Evolutionary conservation across 2,888 invertebrate species (phyloP), one percentile per base, ranked within the genome.

Genomic region (Heterodera filipjevi): DNA sequence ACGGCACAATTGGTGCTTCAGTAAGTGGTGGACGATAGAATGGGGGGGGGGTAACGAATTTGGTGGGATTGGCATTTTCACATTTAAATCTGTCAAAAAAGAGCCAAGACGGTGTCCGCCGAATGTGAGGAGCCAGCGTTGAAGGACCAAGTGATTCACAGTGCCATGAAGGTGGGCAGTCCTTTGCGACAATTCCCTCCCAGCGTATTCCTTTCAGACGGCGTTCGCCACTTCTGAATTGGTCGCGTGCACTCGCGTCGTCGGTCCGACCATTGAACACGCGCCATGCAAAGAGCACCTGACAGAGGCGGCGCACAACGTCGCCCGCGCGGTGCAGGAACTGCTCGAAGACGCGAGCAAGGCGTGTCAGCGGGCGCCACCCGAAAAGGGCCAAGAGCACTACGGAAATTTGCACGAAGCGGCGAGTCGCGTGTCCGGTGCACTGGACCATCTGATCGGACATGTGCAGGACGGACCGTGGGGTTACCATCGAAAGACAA

Each of bases 31-130:
- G 5, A 3, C n/a, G 59, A 27, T n/a, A 27, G 59, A 2, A n/a
- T 59, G 39, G 78, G 81, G 79, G 27, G 35, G 71, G 68, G 66
- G 35, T 68, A 22, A 33, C 12, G 49, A 49, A 16, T 33, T 19
- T 70, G 35, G 16, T 3, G 0, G 68, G 68, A 19, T 5, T n/a
- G 6, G 14, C 35, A 16, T 33, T 14, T 6, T 5, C 84, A 71
- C 82, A 95, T 95, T 68, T 68, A 2, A 1, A 44, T 77, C 22
- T n/a, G 6, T n/a, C 59, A 3, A 12, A 78, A 33, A 46, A 79
- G 79, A 89, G 97, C 98, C 0, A 97, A 98, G 91, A 94, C 95
- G 87, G 96, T 98, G 82, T 96, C 98, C 0, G 94, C 95, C 0
- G 91, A 91, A 73, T 94, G 94, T 84, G 94, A 94, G 85, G 93